Conservation (phyloP, 2,797 vertebrate species). For the Diplodus sargus region DNA sequence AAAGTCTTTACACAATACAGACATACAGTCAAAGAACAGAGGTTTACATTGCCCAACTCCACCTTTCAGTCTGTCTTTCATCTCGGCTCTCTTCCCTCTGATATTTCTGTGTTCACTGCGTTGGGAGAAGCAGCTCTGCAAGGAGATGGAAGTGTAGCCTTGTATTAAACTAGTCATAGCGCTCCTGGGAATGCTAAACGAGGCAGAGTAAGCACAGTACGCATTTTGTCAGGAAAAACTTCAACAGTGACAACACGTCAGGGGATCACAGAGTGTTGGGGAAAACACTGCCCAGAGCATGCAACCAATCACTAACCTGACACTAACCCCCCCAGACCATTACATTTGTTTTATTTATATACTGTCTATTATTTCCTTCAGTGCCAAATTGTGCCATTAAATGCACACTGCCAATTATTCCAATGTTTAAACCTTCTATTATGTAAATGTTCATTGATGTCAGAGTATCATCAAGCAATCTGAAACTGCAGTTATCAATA, state of each 20-base stretch:
- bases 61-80: neutral
- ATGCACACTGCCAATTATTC: neutral
- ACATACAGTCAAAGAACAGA: neutral
- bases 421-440: neutral
- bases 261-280: constrained; percentile 24
- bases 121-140: constrained; percentile 20
- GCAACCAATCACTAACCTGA: constrained; percentile 6
- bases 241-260: constrained; percentile 1
- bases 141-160: constrained; percentile 41
- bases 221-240: constrained; percentile 17
- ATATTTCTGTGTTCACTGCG: constrained; percentile 7
- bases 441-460: neutral
- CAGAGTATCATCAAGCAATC: neutral
- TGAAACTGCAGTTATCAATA: constrained; percentile 5
- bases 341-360: neutral
- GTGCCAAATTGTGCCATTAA: constrained; percentile 22
- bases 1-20: neutral
- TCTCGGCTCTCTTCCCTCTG: neutral
- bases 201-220: constrained; percentile 1
- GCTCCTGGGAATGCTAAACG: constrained; percentile 30
- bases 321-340: neutral
- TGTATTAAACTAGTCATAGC: constrained; percentile 9
- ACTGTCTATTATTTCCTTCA: constrained; percentile 15
- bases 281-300: constrained; percentile 4
- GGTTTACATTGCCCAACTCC: neutral